Evolutionary conservation across 2,113 vertebrate genomes (phyloP), one percentile per base, ranked within the genome.

Genomic region (Aptenodytes patagonicus): DNA sequence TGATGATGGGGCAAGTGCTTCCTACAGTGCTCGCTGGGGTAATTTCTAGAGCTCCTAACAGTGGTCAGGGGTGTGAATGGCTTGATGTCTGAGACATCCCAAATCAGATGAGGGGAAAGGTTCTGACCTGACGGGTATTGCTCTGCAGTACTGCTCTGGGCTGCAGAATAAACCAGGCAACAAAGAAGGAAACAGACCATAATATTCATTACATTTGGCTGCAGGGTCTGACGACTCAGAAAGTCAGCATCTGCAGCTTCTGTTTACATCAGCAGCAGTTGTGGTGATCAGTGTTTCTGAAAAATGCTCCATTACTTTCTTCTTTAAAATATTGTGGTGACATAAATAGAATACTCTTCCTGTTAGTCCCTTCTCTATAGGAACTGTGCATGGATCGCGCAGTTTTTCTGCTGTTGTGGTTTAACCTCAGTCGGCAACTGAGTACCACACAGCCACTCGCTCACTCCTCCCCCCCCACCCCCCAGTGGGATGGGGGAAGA

Each of bases 151-250:
- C 54, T 68, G 64, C 64, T 78, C 51, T 34, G 55, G 38, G 70
- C 70, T 93, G 62, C 32, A 70, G 28, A 88, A 73, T 46, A 78
- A 93, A 78, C 34, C 76, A 90, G 64, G 60, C 82, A 95, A 83
- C 16, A 86, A 32, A 72, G 65, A 40, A 66, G 51, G 66, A 82
- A 92, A 65, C 64, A 83, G 91, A 75, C 40, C 46, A 65, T 66
- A 78, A 60, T 83, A 89, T 69, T 83, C n/a, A 66, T 90, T 90
- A 62, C 66, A 77, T 83, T 72, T 94, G 83, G 49, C 92, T 90
- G 75, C 58, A 83, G 79, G 51, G 55, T 69, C 68, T 89, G 60
- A 93, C 69, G 79, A 52, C 51, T 72, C 71, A 79, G 55, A 71
- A 79, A 83, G 34, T 54, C 58, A 88, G 71, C 75, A 91, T 76